Base-by-base conservation (phyloP, 1,140 invertebrate genomes). In the Latrodectus geometricus region DNA sequence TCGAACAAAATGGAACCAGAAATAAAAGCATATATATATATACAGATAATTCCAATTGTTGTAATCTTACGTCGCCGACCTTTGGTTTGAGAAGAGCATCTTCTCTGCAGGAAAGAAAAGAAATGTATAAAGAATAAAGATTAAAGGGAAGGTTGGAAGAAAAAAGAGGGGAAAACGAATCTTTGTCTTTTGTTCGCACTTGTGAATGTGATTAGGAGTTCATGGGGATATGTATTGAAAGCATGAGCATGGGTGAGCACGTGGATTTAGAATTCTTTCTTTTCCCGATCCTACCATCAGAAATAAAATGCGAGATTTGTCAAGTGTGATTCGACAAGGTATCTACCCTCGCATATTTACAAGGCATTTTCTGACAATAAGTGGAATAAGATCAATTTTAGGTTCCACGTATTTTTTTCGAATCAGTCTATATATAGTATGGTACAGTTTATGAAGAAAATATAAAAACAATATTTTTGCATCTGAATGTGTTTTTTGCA, bases 11-110 rank as follows among this genome's bases (percentile, higher is more conserved):
- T 75, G n/a, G n/a, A n/a, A n/a, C n/a, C n/a, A n/a, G n/a, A n/a
- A n/a, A n/a, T n/a, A n/a, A n/a, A n/a, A n/a, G n/a, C n/a, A n/a
- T n/a, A n/a, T 35, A 35, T 35, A 35, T 35, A 35, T 35, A 35
- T 35, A 35, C 35, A 35, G 35, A 35, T 35, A n/a, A 4, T 20
- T 50, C 73, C 50, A 50, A 75, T 75, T 54, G 73, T 75, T 35
- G 73, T 75, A 75, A 75, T 75, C 73, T 75, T 75, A 50, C 11
- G 73, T 50, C 73, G 73, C 49, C 73, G 73, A 75, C 73, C 73
- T 75, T 50, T 54, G 54, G 72, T n/a, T 20, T 9, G 50, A 75
- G 50, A 75, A 52, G 48, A 75, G 20, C 50, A 75, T 49, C 48
- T 75, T 75, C 5, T 35, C 73, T n/a, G n/a, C 20, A 52, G 73